Percentiles rank a stretch among this genome's conserved stretches.
phyloP scores from a whole-genome alignment of 2,888 invertebrate species.

The Miltochrista miniata region DNA sequence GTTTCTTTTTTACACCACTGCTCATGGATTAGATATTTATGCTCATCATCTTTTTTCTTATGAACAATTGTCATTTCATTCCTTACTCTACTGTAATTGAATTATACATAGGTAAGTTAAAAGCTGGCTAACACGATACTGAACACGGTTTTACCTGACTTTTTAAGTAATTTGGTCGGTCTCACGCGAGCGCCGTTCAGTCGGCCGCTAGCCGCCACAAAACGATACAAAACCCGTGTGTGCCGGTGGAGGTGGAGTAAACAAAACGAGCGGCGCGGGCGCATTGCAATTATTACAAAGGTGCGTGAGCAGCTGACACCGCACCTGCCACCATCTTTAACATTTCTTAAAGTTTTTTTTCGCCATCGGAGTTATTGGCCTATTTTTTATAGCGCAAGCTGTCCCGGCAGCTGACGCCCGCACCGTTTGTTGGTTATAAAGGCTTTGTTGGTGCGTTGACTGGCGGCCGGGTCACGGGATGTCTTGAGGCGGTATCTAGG shows the following conservation, averaged over 20 bases:
- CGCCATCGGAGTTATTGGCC: slow-evolving; percentile 80
- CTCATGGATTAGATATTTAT: too few relatives aligned
- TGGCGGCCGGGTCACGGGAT: slow-evolving; percentile 23
- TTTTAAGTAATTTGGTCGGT: too few relatives aligned
- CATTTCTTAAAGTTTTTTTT: slow-evolving; percentile 78
- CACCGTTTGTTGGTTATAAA: slow-evolving; percentile 45
- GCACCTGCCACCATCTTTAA: slow-evolving; percentile 80
- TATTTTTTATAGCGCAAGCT: slow-evolving; percentile 83
- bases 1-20: too few relatives aligned
- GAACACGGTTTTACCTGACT: too few relatives aligned
- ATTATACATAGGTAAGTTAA: too few relatives aligned
- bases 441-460: slow-evolving; percentile 53
- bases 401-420: slow-evolving; percentile 74
- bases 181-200: slow-evolving; percentile 25
- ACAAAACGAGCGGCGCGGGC: slow-evolving; percentile 62
- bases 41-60: too few relatives aligned
- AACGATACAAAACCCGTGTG: slow-evolving; percentile 50
- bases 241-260: slow-evolving; percentile 52
- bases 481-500: slow-evolving; percentile 62
- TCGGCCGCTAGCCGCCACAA: slow-evolving; percentile 40
- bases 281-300: slow-evolving; percentile 76
- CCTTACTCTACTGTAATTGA: too few relatives aligned
- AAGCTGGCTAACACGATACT: too few relatives aligned
- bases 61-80: too few relatives aligned
- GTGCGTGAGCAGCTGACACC: slow-evolving; percentile 78